Evolutionary conservation across 2,797 vertebrate species (phyloP).

Genomic region (Ptychadena robeensis): DNA sequence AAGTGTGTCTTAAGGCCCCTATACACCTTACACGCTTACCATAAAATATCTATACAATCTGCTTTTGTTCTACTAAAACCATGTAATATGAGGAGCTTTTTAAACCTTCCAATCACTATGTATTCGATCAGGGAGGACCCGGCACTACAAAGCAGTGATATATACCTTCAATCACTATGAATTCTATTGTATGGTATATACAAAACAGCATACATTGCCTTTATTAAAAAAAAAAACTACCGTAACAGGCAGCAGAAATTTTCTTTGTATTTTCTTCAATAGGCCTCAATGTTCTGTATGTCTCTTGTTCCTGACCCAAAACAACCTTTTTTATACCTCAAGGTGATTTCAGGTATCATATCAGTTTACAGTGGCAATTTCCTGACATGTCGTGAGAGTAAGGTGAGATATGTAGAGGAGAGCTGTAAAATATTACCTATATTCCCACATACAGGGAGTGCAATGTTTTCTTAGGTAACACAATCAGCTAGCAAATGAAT

Average conservation of each 20-base stretch:
- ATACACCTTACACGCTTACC: no score
- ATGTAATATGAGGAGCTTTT: no score
- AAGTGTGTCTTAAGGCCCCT: no score
- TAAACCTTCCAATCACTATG: no score
- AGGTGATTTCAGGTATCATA: slow-evolving; percentile 4
- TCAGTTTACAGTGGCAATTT: slow-evolving; percentile 22
- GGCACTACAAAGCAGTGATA: no score
- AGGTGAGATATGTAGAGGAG: slow-evolving; percentile 9
- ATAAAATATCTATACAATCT: no score
- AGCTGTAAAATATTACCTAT: slow-evolving; percentile 18
- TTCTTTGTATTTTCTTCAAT: no score
- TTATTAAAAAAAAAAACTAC: not conserved
- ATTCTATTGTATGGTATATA: no score
- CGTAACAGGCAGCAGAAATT: not conserved
- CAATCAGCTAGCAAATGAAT: slow-evolving; percentile 3
- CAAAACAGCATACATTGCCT: no score
- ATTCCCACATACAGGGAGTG: slow-evolving; percentile 8
- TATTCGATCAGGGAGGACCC: no score
- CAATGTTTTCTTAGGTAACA: slow-evolving; percentile 30
- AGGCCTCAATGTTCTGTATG: not conserved
- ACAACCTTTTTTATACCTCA: not conserved
- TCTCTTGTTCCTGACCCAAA: not conserved
- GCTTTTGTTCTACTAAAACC: no score
- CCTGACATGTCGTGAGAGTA: not conserved
- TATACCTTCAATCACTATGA: no score